Conservation (phyloP, 2,888 invertebrate genomes). For the Chouioia cunea region DNA sequence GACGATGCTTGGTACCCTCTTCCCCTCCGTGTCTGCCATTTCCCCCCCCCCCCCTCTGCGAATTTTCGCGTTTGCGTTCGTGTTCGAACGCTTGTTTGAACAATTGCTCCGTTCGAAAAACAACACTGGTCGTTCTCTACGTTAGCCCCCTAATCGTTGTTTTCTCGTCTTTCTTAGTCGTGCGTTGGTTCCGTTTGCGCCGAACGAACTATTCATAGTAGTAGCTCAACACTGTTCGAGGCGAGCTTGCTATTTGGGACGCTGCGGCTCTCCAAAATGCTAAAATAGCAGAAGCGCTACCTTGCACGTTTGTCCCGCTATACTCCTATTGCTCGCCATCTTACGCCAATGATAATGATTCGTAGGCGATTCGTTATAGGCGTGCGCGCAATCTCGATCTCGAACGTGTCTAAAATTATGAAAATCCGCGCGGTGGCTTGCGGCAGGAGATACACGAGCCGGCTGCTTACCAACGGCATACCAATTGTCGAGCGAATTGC, state of each 20-base stretch:
- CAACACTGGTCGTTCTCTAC: too few relatives aligned
- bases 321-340: constrained; percentile 3
- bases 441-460: constrained; percentile 1
- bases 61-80: too few relatives aligned
- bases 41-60: too few relatives aligned
- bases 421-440: neutral
- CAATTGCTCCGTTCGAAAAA: too few relatives aligned
- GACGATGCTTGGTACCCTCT: too few relatives aligned
- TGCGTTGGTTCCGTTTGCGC: constrained; percentile 3
- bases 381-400: too few relatives aligned
- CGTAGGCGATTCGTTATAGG: constrained; percentile 1
- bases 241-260: constrained; percentile 47
- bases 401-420: too few relatives aligned
- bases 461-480: constrained; percentile 1
- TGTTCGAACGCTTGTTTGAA: too few relatives aligned
- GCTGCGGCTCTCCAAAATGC: constrained; percentile 39
- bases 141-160: too few relatives aligned
- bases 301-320: constrained; percentile 11
- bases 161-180: neutral
- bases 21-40: too few relatives aligned
- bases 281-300: constrained; percentile 44
- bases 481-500: too few relatives aligned
- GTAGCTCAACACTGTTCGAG: constrained; percentile 32
- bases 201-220: constrained; percentile 45
- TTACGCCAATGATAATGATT: neutral